Base-by-base conservation (phyloP, 2,113 vertebrate species). In the Rhinichthys klamathensis region DNA sequence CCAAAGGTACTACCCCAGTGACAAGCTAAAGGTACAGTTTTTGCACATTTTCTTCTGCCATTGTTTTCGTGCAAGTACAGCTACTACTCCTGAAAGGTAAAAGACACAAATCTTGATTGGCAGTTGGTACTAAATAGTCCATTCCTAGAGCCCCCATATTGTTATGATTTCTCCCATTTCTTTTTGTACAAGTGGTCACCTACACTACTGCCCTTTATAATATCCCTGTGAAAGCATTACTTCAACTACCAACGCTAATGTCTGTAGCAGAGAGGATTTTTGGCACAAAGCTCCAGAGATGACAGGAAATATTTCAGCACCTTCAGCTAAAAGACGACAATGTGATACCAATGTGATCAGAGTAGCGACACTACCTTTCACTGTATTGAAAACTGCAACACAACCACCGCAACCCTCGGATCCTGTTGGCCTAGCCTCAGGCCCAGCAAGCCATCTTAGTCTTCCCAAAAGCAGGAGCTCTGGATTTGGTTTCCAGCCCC, bases 151-250 rank as follows among this genome's bases (percentile, higher is more conserved):
- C 32, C 1, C 21, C 23, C 2, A 27, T 63, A 80, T 41, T 74
- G 2, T 46, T n/a, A 46, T n/a, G 6, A 25, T 74, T 44, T 51
- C 76, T 80, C 83, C 41, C 1, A 23, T 86, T 65, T 72, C 21
- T 70, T 18, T 82, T 35, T 75, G 3, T 76, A 46, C 25, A 77
- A 63, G 25, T 27, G n/a, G 41, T n/a, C 30, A 23, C 21, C 54
- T 23, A 23, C n/a, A 21, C 65, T 85, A 35, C 73, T 70, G 77
- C 83, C 35, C 67, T 84, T 90, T 88, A 90, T 77, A 56, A 21
- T 83, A 1, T 49, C 25, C 58, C 6, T 56, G 44, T 44, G 49
- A 23, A 38, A 65, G 16, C 58, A 32, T 13, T 82, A 25, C 69
- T 30, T 4, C 60, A 80, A 30, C 56, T 58, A 70, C 8, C 27